Evolutionary conservation across 2,888 invertebrate species (phyloP), one percentile per base, ranked within the genome.

Genomic region (Drosophila neutralis): DNA sequence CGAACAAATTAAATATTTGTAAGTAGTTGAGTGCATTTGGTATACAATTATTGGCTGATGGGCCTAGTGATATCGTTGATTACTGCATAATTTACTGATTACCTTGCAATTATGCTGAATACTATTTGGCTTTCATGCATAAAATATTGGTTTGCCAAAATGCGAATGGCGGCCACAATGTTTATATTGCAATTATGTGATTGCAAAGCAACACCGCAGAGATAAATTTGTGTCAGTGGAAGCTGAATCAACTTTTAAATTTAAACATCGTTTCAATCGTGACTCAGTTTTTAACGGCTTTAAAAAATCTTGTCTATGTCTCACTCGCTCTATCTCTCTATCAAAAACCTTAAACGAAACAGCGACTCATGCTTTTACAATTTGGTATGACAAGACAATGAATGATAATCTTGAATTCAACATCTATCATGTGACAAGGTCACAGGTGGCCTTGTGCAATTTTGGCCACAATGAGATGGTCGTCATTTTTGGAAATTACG

Each of bases 111-210:
- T 31, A 15, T 52, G 21, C 15, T 11, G 10, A 35, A 53, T 18
- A 24, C 5, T 8, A 5, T 49, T 18, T 27, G 45, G 45, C 60
- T 64, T 52, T 53, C 36, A 58, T 36, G 24, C 48, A 35, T 52
- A 24, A 54, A 63, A 36, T 56, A n/a, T 38, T 53, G 69, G 62
- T 35, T 54, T 18, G 40, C 83, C 83, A 21, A 56, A 73, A 61
- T 78, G 59, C 78, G 4, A 73, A 38, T 63, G 66, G 54, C 77
- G 56, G 35, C 63, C 35, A 18, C 57, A 18, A 54, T 36, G 18
- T 33, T 10, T 33, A 33, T 15, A 24, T 11, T 53, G 5, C 65
- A 73, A 73, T 73, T 76, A 53, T 53, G 48, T 42, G 78, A 78
- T 64, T 51, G 49, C 10, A 52, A 27, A 18, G 10, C 51, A 33